Evolutionary conservation across 2,113 vertebrate species (phyloP), one percentile per base, ranked within the genome.

Genomic region (Numenius arquata): DNA sequence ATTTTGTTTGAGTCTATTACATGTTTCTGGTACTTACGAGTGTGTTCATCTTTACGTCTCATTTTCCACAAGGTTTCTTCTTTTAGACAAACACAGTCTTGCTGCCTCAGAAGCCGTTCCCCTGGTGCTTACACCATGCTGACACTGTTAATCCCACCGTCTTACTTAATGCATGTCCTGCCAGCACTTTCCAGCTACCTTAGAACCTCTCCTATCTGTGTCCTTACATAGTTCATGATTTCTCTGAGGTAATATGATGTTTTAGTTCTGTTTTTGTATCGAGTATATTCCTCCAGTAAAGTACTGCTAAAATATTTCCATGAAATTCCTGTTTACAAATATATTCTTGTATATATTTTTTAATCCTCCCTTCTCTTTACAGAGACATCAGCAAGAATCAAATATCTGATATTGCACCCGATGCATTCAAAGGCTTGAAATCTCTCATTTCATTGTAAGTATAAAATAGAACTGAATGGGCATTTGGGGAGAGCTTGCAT

Each of bases 321-420:
- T 85, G 56, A 68, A 21, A 34, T 59, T 77, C 27, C 27, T 62
- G n/a, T 89, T 93, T 62, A 58, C n/a, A 29, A 66, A 41, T 41
- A 13, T 48, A 63, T 56, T 53, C 26, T 53, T 53, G 15, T 53
- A 29, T 53, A 26, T 53, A 29, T 29, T 25, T 89, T 94, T 70
- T 27, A 85, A 81, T 85, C 40, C 53, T 86, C 53, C 16, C 29
- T 92, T 95, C 29, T 95, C 50, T 97, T 98, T 97, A 61, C 98
- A 99, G 99, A 98, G 99, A 99, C 98, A 98, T 99, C 98, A 99
- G 99, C 98, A 99, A 99, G 98, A 99, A 99, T 98, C 99, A 99
- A 97, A 99, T 99, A 97, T 99, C 99, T 29, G 99, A 99, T 97
- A 98, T 99, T 40, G 99, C 99, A 1, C 98, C 99, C 8, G 99